Evolutionary conservation across 2,113 vertebrate genomes (phyloP), one percentile per base, ranked within the genome.

Genomic region (Arothron firmamentum): DNA sequence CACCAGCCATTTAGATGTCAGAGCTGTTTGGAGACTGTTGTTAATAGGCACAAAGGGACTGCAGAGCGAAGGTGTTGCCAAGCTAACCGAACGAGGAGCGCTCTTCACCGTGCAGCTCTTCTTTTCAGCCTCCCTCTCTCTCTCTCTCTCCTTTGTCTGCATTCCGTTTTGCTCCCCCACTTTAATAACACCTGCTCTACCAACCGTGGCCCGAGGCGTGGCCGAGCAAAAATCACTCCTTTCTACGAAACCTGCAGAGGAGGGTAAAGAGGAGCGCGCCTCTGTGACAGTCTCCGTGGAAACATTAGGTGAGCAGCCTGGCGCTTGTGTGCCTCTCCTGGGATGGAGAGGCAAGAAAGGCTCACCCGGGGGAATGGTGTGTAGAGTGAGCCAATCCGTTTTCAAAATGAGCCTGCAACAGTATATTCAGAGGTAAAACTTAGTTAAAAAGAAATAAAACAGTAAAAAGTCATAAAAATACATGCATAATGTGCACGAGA

Each of bases 271-370:
- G 67, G 65, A 86, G 88, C 16, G 56, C 70, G 67, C 28, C 59
- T 88, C 85, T 75, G 66, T 76, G 78, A 69, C 57, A 63, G 84
- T 92, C 87, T 89, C 93, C 89, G 82, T 93, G 89, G 90, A 93
- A 94, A 93, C 90, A 77, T 71, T 77, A 74, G 75, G 82, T 85
- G 81, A 75, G 88, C 77, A 82, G 54, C 56, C 76, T 38, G 80
- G 75, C 84, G 75, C 86, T 84, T 84, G 67, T 41, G 67, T 31
- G 56, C 55, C 46, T 49, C 83, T 77, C 72, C 52, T 49, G 84
- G 79, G 88, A 81, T 52, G 5, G 18, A 67, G 42, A 67, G 59
- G 69, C 63, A 51, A 71, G 64, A 31, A 78, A 67, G 68, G 49
- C 52, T 71, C 57, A 10, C 81, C 62, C 57, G 55, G 61, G 78